Conservation (phyloP, 2,888 invertebrate species). For the Tanypteryx hageni region DNA sequence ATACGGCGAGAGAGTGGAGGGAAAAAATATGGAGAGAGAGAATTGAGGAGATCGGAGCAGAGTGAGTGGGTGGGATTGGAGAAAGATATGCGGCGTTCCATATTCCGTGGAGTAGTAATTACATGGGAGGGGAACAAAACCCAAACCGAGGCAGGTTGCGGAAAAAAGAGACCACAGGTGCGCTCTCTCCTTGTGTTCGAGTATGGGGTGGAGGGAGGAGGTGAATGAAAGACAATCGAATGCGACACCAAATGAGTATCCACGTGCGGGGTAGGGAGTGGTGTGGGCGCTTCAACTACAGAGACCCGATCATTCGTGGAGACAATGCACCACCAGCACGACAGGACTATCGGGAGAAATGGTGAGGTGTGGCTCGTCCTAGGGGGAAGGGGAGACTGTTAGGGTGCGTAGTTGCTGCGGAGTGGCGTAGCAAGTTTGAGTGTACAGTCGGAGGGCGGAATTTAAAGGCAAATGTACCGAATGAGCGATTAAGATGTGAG, state of each 20-base stretch:
- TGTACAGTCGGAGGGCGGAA: no score
- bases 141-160: slow-evolving; percentile 11
- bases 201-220: no score
- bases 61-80: neutral
- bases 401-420: no score
- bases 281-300: neutral
- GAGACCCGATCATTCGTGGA: neutral
- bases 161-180: slow-evolving; percentile 24
- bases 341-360: neutral
- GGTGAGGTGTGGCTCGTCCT: neutral
- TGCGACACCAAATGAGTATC: neutral
- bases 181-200: neutral
- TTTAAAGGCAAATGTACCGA: no score
- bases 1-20: neutral
- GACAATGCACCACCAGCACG: neutral
- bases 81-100: slow-evolving; percentile 23
- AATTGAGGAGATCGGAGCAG: neutral
- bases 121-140: neutral
- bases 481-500: no score
- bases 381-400: neutral
- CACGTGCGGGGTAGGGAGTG: slow-evolving; percentile 1
- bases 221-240: slow-evolving; percentile 32
- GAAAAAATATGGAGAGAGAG: neutral
- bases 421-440: no score
- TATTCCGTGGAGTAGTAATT: slow-evolving; percentile 42